Evolutionary conservation across 1,140 invertebrate genomes (phyloP).

Genomic region (Lysiphlebus fabarum): DNA sequence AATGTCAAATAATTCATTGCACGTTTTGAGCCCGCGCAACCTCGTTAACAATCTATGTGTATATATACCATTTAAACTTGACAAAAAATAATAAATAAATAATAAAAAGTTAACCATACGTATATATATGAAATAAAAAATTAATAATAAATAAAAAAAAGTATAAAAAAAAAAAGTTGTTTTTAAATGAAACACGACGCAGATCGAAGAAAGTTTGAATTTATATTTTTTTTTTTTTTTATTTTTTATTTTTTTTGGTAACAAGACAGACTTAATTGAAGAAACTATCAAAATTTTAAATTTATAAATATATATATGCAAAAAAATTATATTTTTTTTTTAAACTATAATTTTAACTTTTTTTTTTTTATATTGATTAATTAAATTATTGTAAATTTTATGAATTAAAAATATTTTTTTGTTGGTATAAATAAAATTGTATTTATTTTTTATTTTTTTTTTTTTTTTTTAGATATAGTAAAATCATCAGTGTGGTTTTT

Average conservation of each 20-base stretch:
- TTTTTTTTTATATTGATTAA: no score
- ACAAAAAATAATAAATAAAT: conserved; percentile 1
- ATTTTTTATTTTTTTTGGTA: background rate
- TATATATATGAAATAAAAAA: conserved; percentile 1
- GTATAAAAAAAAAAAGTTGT: background rate
- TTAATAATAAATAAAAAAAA: background rate
- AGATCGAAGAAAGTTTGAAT: background rate
- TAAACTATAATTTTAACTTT: no score
- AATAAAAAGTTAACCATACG: no score
- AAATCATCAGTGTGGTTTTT: no score
- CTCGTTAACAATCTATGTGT: conserved; percentile 3
- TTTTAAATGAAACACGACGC: background rate
- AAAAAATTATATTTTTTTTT: no score
- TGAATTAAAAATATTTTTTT: no score
- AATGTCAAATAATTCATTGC: conserved; percentile 21
- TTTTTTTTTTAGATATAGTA: no score
- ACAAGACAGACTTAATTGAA: background rate
- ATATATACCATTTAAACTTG: background rate
- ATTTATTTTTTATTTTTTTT: no score
- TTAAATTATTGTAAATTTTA: no score
- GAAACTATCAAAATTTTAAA: background rate
- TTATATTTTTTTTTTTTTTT: background rate
- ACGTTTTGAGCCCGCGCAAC: conserved; percentile 14
- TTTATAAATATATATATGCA: no score
- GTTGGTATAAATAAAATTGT: no score